These are phyloP conservation scores for Achlya flavicornis DNA, from an alignment of 2,888 invertebrate species.

Conservation along the genomic window DNA sequence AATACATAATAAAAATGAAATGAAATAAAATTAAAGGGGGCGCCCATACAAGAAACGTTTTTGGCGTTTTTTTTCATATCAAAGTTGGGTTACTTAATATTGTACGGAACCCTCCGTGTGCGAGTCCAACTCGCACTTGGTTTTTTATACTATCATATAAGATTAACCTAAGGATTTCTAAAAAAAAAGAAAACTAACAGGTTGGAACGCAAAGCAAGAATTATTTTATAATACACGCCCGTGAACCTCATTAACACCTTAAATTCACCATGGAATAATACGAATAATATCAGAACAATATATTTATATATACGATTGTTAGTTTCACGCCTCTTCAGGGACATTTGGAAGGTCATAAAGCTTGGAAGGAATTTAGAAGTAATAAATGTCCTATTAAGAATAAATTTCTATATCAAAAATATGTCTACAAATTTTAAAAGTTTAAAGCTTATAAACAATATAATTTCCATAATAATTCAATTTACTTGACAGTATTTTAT, in stretches of 20 bases:
- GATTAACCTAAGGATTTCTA: too few relatives aligned
- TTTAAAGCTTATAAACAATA: not conserved
- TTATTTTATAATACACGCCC: constrained; percentile 5
- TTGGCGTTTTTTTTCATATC: too few relatives aligned
- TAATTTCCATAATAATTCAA: not conserved
- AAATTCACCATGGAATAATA: constrained; percentile 27
- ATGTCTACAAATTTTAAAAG: not conserved
- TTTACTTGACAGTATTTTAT: too few relatives aligned
- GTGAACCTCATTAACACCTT: constrained; percentile 31
- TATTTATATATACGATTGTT: constrained; percentile 33
- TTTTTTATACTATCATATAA: too few relatives aligned
- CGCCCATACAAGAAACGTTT: too few relatives aligned
- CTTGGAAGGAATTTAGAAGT: not conserved
- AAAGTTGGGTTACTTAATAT: too few relatives aligned
- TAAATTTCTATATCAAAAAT: not conserved
- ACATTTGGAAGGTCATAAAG: not conserved
- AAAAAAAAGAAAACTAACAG: too few relatives aligned
- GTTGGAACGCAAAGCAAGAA: not conserved
- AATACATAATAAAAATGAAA: too few relatives aligned
- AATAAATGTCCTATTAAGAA: not conserved
- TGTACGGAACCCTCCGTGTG: too few relatives aligned
- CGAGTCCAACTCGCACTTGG: too few relatives aligned
- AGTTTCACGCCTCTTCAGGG: constrained; percentile 31
- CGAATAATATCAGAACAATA: constrained; percentile 36
- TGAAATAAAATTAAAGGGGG: too few relatives aligned